Conservation (phyloP, 2,888 invertebrate genomes). For the Drosophila mimetica region DNA sequence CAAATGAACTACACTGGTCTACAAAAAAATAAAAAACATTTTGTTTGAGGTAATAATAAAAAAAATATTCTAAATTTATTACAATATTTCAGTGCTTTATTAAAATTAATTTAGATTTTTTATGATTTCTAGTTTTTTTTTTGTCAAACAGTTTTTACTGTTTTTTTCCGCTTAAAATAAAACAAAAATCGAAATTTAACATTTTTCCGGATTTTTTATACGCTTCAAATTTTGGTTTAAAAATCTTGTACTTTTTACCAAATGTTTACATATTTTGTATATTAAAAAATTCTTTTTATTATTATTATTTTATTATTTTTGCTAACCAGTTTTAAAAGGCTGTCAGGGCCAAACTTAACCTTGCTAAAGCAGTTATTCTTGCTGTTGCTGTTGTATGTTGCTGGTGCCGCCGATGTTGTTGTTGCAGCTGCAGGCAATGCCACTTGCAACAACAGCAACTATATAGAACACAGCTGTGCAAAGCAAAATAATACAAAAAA, state of each 20-base stretch:
- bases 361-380: constrained; percentile 48
- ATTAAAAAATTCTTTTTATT: not conserved
- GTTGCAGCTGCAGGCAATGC: constrained; percentile 66
- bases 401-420: constrained; percentile 38
- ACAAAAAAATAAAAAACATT: not conserved
- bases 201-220: too few species aligned
- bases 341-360: constrained; percentile 64
- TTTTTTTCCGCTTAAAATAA: too few species aligned
- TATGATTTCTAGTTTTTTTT: too few species aligned
- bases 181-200: too few species aligned
- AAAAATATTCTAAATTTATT: too few species aligned
- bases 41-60: too few species aligned
- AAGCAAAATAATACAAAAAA: constrained; percentile 29
- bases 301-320: not conserved
- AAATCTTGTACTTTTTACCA: too few species aligned
- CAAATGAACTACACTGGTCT: constrained; percentile 41
- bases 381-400: constrained; percentile 40
- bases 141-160: too few species aligned
- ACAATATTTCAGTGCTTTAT: too few species aligned
- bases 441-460: constrained; percentile 58
- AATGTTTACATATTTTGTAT: too few species aligned
- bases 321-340: constrained; percentile 49
- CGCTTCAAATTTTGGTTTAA: too few species aligned
- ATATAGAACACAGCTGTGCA: constrained; percentile 76
- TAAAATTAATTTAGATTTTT: too few species aligned